These are phyloP conservation scores for Luffia ferchaultella DNA, from an alignment of 2,888 invertebrate genomes.

Conservation along the genomic window DNA sequence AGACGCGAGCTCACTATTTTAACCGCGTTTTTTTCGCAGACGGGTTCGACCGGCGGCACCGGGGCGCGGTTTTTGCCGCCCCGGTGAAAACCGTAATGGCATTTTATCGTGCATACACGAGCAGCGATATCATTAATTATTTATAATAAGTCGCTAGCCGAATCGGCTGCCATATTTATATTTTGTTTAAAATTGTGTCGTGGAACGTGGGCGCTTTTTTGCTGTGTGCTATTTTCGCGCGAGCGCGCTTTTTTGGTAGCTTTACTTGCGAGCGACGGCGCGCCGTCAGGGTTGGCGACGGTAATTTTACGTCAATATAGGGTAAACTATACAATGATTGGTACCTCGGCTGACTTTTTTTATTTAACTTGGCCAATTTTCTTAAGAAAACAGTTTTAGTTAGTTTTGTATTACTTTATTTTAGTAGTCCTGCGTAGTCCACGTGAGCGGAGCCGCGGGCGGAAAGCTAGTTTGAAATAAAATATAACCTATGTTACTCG, in stretches of 20 bases:
- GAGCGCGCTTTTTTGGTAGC: no score
- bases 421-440: no score
- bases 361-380: no score
- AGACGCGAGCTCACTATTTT: conserved; percentile 59
- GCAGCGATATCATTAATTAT: conserved; percentile 61
- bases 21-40: conserved; percentile 48
- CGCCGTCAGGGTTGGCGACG: not conserved
- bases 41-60: conserved; percentile 49
- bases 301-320: no score
- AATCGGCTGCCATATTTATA: conserved; percentile 44
- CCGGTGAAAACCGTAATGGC: conserved; percentile 61
- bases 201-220: conserved; percentile 13
- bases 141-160: conserved; percentile 62
- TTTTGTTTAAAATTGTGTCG: conserved; percentile 25
- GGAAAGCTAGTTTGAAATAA: no score
- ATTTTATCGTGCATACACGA: conserved; percentile 65
- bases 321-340: no score
- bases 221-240: conserved; percentile 25
- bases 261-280: not conserved
- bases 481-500: no score
- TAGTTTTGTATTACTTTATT: no score
- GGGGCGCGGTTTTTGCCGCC: conserved; percentile 50
- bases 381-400: no score
- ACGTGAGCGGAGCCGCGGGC: no score
- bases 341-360: no score